Conservation (phyloP, 2,888 invertebrate species). For the Patella depressa region DNA sequence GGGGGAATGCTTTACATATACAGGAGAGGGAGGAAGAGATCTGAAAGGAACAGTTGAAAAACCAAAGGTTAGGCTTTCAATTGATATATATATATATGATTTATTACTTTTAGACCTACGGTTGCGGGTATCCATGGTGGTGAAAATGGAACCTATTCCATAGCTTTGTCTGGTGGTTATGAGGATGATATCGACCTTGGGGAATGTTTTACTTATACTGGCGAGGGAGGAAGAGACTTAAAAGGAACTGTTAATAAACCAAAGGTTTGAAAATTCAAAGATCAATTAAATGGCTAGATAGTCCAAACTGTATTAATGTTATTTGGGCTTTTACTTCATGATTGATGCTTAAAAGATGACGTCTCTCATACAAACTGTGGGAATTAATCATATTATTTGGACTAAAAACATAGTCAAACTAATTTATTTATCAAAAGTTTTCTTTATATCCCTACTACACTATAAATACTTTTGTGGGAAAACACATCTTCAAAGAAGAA, state of each 20-base stretch:
- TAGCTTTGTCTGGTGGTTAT: conserved; percentile 71
- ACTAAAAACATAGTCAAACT: too few species aligned
- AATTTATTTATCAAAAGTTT: too few species aligned
- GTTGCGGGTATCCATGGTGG: conserved; percentile 72
- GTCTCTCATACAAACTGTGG: too few species aligned
- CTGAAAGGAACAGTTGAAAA: conserved; percentile 70
- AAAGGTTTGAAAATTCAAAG: conserved; percentile 51
- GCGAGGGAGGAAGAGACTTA: conserved; percentile 70
- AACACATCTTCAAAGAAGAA: too few species aligned
- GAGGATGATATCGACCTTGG: conserved; percentile 72
- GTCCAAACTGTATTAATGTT: not conserved
- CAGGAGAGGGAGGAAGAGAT: conserved; percentile 72
- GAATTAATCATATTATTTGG: too few species aligned
- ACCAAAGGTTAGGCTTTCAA: conserved; percentile 64
- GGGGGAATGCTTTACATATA: conserved; percentile 72
- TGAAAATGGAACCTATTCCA: conserved; percentile 70
- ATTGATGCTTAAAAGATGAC: too few species aligned
- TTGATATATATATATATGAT: not conserved
- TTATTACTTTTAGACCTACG: conserved; percentile 58
- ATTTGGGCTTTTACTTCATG: too few species aligned
- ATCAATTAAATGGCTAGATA: not conserved
- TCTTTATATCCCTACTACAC: too few species aligned
- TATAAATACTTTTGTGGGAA: too few species aligned
- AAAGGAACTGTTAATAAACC: conserved; percentile 69
- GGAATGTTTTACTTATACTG: conserved; percentile 72